Conservation (phyloP, 1,140 invertebrate genomes). For the Zaprionus gabonicus region DNA sequence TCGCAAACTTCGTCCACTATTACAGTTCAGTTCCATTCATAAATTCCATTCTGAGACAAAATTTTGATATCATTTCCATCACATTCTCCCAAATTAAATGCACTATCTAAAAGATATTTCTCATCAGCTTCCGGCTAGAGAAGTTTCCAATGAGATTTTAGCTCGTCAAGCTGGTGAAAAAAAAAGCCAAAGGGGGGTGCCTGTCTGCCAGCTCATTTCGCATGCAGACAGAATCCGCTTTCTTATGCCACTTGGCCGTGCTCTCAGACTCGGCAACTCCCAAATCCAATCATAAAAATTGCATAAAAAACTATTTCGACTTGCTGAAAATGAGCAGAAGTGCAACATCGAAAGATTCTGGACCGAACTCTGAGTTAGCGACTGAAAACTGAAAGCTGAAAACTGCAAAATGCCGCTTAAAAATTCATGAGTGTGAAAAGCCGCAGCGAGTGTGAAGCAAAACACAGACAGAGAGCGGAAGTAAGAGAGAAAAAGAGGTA, state of each 20-base stretch:
- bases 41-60: neutral
- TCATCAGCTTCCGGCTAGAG: neutral
- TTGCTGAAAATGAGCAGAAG: slow-evolving; percentile 42
- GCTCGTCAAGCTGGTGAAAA: slow-evolving; percentile 7
- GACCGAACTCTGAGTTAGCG: neutral
- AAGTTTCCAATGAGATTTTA: slow-evolving; percentile 8
- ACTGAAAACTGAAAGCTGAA: slow-evolving; percentile 29
- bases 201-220: slow-evolving; percentile 25
- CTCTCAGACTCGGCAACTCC: slow-evolving; percentile 28
- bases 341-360: slow-evolving; percentile 29
- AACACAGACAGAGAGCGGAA: neutral
- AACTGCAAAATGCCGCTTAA: slow-evolving; percentile 58
- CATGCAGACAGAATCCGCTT: slow-evolving; percentile 34
- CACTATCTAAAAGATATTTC: slow-evolving; percentile 3
- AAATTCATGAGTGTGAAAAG: slow-evolving; percentile 61
- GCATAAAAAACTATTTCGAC: slow-evolving; percentile 51
- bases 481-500: neutral
- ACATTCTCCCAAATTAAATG: neutral
- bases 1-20: neutral
- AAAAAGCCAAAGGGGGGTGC: neutral
- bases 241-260: slow-evolving; percentile 29
- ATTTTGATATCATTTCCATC: neutral
- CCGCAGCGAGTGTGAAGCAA: slow-evolving; percentile 35
- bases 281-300: slow-evolving; percentile 62
- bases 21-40: neutral